These are phyloP conservation scores for Cotesia glomerata DNA, from an alignment of 1,140 invertebrate species.

Conservation along the genomic window DNA sequence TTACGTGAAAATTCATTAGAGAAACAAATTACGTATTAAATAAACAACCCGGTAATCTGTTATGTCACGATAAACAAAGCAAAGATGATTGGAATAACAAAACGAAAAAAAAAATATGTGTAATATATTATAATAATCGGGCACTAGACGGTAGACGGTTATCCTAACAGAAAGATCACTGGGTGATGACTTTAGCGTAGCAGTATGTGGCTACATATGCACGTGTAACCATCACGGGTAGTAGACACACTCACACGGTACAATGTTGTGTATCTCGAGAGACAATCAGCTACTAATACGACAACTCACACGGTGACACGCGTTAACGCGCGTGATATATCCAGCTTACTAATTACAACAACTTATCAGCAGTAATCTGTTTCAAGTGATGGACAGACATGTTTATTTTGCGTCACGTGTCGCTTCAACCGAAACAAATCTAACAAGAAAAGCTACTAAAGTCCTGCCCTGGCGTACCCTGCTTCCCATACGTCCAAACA, in stretches of 20 bases:
- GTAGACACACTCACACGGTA: neutral
- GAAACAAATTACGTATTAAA: too few relatives aligned
- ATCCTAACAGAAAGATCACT: too few relatives aligned
- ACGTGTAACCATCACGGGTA: too few relatives aligned
- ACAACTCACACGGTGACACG: neutral
- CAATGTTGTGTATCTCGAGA: neutral
- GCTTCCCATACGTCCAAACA: neutral
- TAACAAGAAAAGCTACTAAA: too few relatives aligned
- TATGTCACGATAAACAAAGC: neutral
- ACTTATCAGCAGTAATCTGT: slow-evolving; percentile 11
- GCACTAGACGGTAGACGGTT: neutral
- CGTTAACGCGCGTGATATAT: slow-evolving; percentile 7
- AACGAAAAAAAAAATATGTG: neutral
- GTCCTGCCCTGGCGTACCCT: too few relatives aligned
- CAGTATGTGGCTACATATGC: neutral
- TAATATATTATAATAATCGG: neutral
- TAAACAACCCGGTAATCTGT: neutral
- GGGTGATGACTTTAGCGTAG: neutral
- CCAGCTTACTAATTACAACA: neutral
- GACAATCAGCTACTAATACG: neutral
- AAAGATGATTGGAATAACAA: neutral
- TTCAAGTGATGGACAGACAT: neutral
- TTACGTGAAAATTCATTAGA: neutral
- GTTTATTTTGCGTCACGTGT: slow-evolving; percentile 2
- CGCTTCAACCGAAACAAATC: neutral